These are phyloP conservation scores for Mongoloraphidia duomilia DNA, from an alignment of 2,888 invertebrate species.

Conservation along the genomic window DNA sequence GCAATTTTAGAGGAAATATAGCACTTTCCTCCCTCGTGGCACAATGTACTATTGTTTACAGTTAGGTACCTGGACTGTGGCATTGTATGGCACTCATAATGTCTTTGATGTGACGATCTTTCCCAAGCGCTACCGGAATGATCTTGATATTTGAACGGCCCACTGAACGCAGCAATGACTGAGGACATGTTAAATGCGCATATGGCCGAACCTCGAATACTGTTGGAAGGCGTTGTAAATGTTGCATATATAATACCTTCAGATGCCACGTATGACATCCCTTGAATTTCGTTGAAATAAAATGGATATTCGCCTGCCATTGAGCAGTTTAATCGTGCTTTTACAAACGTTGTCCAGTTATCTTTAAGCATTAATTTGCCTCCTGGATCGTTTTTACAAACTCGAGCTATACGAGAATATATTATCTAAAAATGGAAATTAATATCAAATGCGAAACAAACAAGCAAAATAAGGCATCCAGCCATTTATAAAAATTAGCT, in stretches of 20 bases:
- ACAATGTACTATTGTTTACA: too few species aligned
- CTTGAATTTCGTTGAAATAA: constrained; percentile 80
- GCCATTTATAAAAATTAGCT: neutral
- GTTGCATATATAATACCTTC: constrained; percentile 70
- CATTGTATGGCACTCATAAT: constrained; percentile 44
- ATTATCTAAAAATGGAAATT: constrained; percentile 43
- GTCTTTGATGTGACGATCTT: constrained; percentile 39
- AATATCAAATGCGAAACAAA: neutral
- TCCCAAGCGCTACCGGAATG: constrained; percentile 66
- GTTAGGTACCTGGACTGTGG: constrained; percentile 18
- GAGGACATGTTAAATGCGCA: constrained; percentile 79
- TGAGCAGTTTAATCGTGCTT: constrained; percentile 73
- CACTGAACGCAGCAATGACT: constrained; percentile 66
- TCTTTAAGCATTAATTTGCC: constrained; percentile 61
- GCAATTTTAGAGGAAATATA: too few species aligned
- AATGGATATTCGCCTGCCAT: constrained; percentile 75
- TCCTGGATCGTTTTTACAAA: constrained; percentile 83
- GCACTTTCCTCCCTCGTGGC: too few species aligned
- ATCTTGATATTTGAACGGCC: constrained; percentile 75
- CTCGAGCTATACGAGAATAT: constrained; percentile 79
- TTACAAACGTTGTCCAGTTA: constrained; percentile 84
- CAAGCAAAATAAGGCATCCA: constrained; percentile 2
- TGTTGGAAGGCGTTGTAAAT: constrained; percentile 73
- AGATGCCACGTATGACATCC: constrained; percentile 60
- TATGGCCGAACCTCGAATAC: constrained; percentile 82